Percentiles rank a stretch among this genome's conserved stretches.
Conservation (phyloP, 2,797 vertebrate species). For the Myotis pilosus region DNA sequence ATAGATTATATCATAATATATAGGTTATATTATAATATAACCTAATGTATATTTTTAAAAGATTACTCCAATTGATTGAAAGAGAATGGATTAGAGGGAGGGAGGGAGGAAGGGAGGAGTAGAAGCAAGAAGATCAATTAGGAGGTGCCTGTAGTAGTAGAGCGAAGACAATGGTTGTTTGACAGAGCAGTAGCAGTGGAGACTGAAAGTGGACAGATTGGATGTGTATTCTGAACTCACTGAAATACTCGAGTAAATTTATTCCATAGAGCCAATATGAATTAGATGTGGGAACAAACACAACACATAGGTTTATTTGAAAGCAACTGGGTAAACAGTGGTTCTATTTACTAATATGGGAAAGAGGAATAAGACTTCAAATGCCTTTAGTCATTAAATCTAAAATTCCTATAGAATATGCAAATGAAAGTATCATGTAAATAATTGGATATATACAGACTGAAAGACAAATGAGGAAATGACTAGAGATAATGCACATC, state of each 20-base stretch:
- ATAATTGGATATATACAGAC: background rate
- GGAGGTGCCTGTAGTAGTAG: background rate
- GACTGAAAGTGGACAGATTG: background rate
- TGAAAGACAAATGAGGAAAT: background rate
- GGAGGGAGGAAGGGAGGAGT: background rate
- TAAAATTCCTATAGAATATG: background rate
- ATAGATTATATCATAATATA: too few species aligned
- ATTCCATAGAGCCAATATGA: background rate
- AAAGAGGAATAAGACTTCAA: background rate
- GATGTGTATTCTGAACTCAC: background rate
- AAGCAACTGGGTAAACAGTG: background rate
- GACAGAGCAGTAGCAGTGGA: background rate
- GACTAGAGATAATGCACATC: background rate
- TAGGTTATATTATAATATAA: background rate
- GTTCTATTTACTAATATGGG: background rate
- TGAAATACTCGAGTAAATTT: background rate
- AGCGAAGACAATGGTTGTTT: background rate
- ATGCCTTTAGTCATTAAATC: background rate
- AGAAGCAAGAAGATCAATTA: background rate
- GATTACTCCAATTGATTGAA: constrained; percentile 7
- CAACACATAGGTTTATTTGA: background rate
- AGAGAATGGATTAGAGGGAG: background rate
- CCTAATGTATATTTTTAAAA: background rate
- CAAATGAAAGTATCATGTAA: background rate
- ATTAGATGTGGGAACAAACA: background rate